These are phyloP conservation scores for Caenorhabditis doughertyi DNA, from an alignment of 2,888 invertebrate species.

Conservation along the genomic window DNA sequence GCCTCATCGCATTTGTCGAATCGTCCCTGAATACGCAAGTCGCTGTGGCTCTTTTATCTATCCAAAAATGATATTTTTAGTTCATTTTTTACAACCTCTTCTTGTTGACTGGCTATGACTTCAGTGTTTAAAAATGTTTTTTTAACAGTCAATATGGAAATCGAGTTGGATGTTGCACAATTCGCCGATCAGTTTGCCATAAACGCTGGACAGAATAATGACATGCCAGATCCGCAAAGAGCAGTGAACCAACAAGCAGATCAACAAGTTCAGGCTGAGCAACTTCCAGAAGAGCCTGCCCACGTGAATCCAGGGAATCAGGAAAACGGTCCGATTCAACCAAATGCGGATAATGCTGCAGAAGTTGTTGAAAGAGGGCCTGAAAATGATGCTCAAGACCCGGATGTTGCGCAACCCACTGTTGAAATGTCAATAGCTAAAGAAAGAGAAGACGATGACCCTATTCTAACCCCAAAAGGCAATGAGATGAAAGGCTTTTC, in stretches of 20 bases:
- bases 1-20: no score
- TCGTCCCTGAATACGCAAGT: no score
- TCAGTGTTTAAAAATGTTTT: not conserved
- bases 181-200: constrained; percentile 4
- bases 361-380: not conserved
- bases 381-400: not conserved
- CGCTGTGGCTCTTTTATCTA: no score
- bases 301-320: not conserved
- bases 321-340: no score
- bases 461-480: constrained; percentile 25
- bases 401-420: not conserved
- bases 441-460: constrained; percentile 5
- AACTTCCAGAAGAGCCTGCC: not conserved
- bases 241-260: not conserved
- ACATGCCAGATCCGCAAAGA: not conserved
- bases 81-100: no score
- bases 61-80: no score
- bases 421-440: not conserved
- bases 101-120: no score
- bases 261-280: not conserved
- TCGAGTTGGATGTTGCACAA: not conserved
- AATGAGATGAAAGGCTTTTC: constrained; percentile 49
- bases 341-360: not conserved
- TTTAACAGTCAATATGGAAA: constrained; percentile 14
- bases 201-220: not conserved